Evolutionary conservation across 2,113 vertebrate genomes (phyloP), one percentile per base, ranked within the genome.

Genomic region (Morone saxatilis): DNA sequence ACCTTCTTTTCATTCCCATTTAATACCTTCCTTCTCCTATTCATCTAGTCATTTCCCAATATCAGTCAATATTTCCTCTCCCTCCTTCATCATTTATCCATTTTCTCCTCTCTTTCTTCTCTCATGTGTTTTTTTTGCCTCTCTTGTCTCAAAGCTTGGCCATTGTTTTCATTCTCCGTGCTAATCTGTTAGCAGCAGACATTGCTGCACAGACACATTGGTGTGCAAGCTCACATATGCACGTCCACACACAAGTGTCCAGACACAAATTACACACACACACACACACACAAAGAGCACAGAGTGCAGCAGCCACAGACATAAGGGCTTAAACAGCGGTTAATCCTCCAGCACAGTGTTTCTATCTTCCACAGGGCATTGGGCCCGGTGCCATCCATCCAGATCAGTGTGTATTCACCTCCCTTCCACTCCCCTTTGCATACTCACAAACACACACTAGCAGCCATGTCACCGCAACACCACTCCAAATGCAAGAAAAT

Each of bases 141-240:
- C 81, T 79, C 87, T 86, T 77, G 78, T 88, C 80, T 91, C 89
- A 45, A 74, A 81, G 86, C 85, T 76, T 25, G 68, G 50, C 78
- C 86, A 88, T 93, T 94, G 91, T 94, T 91, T 87, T 80, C 69
- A 68, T 79, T 87, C 80, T 77, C 77, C 1, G n/a, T 56, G 83
- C 88, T 94, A 94, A 94, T 94, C 94, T 92, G 86, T 86, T 45
- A 71, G 79, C 81, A 81, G 83, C 94, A 94, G 93, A 91, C 93
- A 86, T 84, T 71, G 80, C 89, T 80, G 84, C 82, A 82, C 81
- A 71, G 69, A 89, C 69, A 59, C 80, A 69, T 65, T 20, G 65
- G 62, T 47, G 20, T 66, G 76, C 85, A 69, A 68, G 72, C 57
- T 76, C 71, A 73, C 62, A 71, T 41, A 74, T 38, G 43, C 73